phyloP scores from a whole-genome alignment of 2,797 vertebrate species.

The Loriculus beryllinus region DNA sequence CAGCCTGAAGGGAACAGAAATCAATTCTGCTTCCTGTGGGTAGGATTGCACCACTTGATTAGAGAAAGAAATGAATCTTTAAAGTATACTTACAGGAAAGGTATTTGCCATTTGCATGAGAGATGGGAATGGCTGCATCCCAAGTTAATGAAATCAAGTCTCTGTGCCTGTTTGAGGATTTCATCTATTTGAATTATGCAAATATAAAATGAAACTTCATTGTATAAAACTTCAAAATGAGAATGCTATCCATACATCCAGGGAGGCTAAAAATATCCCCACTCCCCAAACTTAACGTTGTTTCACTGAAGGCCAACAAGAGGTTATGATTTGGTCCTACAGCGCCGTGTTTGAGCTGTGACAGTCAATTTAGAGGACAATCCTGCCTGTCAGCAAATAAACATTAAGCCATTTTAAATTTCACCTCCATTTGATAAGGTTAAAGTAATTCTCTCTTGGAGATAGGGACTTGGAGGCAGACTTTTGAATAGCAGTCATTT shows the following conservation, averaged over 20 bases:
- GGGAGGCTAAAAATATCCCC: background rate
- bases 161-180: constrained; percentile 44
- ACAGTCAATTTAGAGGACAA: constrained; percentile 38
- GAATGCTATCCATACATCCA: background rate
- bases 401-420: constrained; percentile 50
- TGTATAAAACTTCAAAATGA: constrained; percentile 48
- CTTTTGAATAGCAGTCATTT: background rate
- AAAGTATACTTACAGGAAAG: constrained; percentile 50
- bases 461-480: background rate
- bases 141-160: constrained; percentile 65
- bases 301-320: constrained; percentile 27
- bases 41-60: constrained; percentile 58
- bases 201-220: constrained; percentile 50
- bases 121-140: constrained; percentile 41
- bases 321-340: constrained; percentile 22
- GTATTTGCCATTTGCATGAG: constrained; percentile 49
- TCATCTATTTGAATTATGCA: constrained; percentile 55
- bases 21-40: constrained; percentile 51
- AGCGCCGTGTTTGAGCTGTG: background rate
- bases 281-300: constrained; percentile 5
- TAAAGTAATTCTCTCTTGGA: constrained; percentile 45
- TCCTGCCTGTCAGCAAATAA: constrained; percentile 50
- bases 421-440: constrained; percentile 45
- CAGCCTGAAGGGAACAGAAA: constrained; percentile 49
- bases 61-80: constrained; percentile 63